Evolutionary conservation across 2,113 vertebrate species (phyloP).

Genomic region (Microcebus tavaratra): DNA sequence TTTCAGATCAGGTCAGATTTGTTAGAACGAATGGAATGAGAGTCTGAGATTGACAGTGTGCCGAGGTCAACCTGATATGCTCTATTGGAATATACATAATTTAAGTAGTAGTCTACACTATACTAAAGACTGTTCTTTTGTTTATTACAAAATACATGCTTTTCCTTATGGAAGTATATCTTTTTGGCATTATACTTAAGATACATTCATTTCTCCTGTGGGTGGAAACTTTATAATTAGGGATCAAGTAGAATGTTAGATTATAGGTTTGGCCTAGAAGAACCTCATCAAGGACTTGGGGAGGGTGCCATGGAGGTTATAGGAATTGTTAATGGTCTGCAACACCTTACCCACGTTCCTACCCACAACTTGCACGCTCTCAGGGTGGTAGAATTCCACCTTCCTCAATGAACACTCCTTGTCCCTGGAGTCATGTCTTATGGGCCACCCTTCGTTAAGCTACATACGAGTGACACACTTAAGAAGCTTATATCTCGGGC

Average conservation of each 20-base stretch:
- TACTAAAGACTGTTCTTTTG: background rate
- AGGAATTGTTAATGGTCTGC: background rate
- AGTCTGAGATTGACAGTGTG: background rate
- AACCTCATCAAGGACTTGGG: background rate
- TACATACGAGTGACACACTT: background rate
- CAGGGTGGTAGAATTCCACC: background rate
- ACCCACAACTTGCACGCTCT: background rate
- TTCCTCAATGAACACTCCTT: background rate
- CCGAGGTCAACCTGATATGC: background rate
- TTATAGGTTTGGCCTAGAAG: background rate
- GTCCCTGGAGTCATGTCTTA: too few species aligned
- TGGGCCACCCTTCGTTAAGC: background rate
- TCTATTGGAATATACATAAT: background rate
- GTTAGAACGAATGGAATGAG: background rate
- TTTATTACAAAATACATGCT: background rate
- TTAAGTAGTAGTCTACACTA: background rate
- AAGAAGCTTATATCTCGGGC: background rate
- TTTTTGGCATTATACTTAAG: background rate
- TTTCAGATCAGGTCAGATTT: background rate
- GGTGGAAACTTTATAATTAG: background rate
- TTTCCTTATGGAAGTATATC: background rate
- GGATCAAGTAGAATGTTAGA: background rate
- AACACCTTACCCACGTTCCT: background rate
- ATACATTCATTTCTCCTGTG: background rate
- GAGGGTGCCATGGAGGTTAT: background rate